These are phyloP conservation scores for Parapristionchus giblindavisi DNA, from an alignment of 2,888 invertebrate genomes.

Conservation along the genomic window DNA sequence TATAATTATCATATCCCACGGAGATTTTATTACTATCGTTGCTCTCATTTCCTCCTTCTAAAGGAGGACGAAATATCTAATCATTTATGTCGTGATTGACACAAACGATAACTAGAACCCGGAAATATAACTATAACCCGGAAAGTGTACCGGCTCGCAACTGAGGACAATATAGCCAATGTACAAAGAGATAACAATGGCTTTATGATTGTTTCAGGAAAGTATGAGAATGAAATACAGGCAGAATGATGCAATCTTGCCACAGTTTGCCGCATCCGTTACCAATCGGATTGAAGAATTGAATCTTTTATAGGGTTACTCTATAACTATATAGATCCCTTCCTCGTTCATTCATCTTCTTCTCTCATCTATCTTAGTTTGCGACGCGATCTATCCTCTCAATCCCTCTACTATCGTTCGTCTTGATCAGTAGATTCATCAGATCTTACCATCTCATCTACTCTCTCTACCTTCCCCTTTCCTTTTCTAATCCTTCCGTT, in stretches of 20 bases:
- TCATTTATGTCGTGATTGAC: slow-evolving; percentile 31
- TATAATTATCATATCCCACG: not conserved
- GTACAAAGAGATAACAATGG: no score
- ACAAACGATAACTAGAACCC: no score
- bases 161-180: no score
- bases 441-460: slow-evolving; percentile 18
- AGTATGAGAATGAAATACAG: no score
- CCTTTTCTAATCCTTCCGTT: not conserved
- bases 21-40: not conserved
- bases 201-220: no score
- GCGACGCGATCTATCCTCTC: slow-evolving; percentile 23
- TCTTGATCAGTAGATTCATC: not conserved
- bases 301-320: no score
- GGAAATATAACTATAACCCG: no score
- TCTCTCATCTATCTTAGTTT: not conserved
- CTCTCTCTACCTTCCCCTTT: slow-evolving; percentile 11
- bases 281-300: no score
- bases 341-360: not conserved
- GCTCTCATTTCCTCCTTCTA: not conserved
- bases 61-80: slow-evolving; percentile 26
- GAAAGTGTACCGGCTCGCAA: no score
- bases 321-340: no score
- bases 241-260: no score
- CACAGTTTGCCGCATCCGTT: slow-evolving; percentile 26
- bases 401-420: not conserved